Evolutionary conservation across 2,113 vertebrate species (phyloP).

Genomic region (Choloepus hoffmanni): DNA sequence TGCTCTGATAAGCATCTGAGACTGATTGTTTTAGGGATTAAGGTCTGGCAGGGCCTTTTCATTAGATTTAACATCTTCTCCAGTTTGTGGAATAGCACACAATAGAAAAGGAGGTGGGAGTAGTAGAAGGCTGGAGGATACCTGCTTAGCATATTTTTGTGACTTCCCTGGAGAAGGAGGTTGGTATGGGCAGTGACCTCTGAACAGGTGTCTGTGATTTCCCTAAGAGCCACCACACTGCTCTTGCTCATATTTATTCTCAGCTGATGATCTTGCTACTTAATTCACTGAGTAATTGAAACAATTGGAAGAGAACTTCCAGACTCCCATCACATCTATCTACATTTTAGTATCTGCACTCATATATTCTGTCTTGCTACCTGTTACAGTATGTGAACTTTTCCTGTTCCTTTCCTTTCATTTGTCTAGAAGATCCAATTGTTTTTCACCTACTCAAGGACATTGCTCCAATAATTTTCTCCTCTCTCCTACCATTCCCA

Average conservation of each 20-base stretch:
- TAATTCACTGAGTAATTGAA: conserved; percentile 31
- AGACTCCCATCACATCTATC: neutral
- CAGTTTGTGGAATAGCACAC: too few relatives aligned
- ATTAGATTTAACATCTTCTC: too few relatives aligned
- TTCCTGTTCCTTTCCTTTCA: neutral
- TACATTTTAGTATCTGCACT: neutral
- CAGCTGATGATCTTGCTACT: neutral
- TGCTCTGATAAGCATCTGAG: too few relatives aligned
- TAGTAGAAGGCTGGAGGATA: too few relatives aligned
- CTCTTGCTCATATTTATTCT: neutral
- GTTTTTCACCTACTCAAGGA: neutral
- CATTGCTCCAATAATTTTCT: neutral
- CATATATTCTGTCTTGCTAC: conserved; percentile 8
- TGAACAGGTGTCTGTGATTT: too few relatives aligned
- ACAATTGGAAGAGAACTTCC: neutral
- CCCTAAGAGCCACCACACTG: neutral
- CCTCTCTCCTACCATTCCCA: neutral
- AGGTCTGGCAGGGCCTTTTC: too few relatives aligned
- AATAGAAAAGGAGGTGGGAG: too few relatives aligned
- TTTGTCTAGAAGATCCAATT: neutral
- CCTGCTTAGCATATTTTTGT: too few relatives aligned
- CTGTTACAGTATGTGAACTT: neutral
- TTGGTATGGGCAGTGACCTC: too few relatives aligned
- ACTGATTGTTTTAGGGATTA: too few relatives aligned
- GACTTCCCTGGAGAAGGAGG: too few relatives aligned